phyloP scores from a whole-genome alignment of 2,888 invertebrate species.

The Laspeyria flexula region DNA sequence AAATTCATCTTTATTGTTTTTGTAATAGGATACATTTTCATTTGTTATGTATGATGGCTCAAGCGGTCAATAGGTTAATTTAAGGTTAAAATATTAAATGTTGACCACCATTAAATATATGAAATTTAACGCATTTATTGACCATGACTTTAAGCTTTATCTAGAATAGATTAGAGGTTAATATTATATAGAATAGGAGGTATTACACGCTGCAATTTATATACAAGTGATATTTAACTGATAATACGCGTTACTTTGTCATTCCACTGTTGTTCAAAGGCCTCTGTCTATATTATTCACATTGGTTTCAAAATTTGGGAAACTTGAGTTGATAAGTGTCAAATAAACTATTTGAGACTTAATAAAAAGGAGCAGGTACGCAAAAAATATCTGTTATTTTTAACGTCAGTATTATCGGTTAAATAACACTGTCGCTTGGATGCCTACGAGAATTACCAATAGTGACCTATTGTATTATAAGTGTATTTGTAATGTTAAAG shows the following conservation, averaged over 20 bases:
- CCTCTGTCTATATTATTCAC: no score
- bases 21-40: no score
- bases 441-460: slow-evolving; percentile 24
- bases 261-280: no score
- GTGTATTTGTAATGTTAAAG: slow-evolving; percentile 24
- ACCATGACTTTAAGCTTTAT: slow-evolving; percentile 72
- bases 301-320: no score
- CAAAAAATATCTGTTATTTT: not conserved
- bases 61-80: no score
- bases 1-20: no score
- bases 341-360: no score
- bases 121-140: slow-evolving; percentile 29
- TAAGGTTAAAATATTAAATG: no score
- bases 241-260: not conserved
- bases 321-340: no score
- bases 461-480: slow-evolving; percentile 21
- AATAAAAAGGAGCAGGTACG: not conserved
- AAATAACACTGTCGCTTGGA: slow-evolving; percentile 19
- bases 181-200: slow-evolving; percentile 10
- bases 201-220: slow-evolving; percentile 7
- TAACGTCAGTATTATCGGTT: slow-evolving; percentile 31
- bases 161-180: slow-evolving; percentile 53
- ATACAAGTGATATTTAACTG: slow-evolving; percentile 1
- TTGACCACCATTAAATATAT: not conserved
- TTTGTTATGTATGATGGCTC: no score